Evolutionary conservation across 2,888 invertebrate species (phyloP).

Genomic region (Stomorhina lunata): DNA sequence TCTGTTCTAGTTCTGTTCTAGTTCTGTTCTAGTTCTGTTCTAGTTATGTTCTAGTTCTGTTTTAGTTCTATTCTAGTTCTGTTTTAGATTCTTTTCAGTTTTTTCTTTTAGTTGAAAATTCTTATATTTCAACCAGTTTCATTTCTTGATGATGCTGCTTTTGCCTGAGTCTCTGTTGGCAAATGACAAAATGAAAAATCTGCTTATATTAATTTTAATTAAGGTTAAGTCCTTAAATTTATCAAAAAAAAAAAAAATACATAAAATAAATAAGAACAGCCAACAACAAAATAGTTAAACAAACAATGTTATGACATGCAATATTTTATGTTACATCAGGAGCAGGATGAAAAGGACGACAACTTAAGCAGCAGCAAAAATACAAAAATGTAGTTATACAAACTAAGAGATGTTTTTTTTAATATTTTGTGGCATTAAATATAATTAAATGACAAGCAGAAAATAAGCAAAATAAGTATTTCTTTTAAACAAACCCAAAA

Average conservation of each 20-base stretch:
- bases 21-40: too few relatives aligned
- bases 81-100: too few relatives aligned
- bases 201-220: slow-evolving; percentile 52
- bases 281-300: slow-evolving; percentile 13
- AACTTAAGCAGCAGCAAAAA: background rate
- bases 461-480: background rate
- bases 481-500: background rate
- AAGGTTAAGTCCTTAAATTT: slow-evolving; percentile 50
- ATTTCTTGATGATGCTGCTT: background rate
- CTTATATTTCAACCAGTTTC: too few relatives aligned
- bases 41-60: too few relatives aligned
- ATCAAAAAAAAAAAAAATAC: background rate
- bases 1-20: too few relatives aligned
- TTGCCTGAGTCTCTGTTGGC: background rate
- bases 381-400: background rate
- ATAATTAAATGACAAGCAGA: slow-evolving; percentile 25
- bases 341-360: background rate
- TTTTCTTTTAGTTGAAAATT: too few relatives aligned
- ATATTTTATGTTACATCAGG: slow-evolving; percentile 9
- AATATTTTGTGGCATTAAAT: slow-evolving; percentile 36
- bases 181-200: slow-evolving; percentile 33
- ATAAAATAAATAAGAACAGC: background rate
- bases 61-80: too few relatives aligned
- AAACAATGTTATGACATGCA: slow-evolving; percentile 54
- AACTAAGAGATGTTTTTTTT: slow-evolving; percentile 13